Evolutionary conservation across 2,888 invertebrate species (phyloP).

Genomic region (Acronicta aceris): DNA sequence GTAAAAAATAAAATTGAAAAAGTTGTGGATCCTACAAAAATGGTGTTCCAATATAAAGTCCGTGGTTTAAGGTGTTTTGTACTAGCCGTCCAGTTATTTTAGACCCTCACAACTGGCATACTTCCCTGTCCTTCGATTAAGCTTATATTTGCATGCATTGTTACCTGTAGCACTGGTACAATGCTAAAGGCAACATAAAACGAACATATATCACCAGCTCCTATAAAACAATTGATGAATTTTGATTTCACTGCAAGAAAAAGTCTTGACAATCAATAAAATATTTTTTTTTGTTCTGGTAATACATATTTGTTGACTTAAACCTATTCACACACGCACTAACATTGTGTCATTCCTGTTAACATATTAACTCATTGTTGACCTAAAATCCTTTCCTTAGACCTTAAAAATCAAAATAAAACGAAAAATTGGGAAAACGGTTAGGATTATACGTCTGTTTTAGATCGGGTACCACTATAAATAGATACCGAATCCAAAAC

Average conservation of each 20-base stretch:
- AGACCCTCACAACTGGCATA: slow-evolving; percentile 73
- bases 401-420: slow-evolving; percentile 1
- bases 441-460: slow-evolving; percentile 54
- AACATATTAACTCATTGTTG: slow-evolving; percentile 59
- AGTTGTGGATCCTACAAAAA: slow-evolving; percentile 64
- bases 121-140: slow-evolving; percentile 84
- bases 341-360: slow-evolving; percentile 83
- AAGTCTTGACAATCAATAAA: no score
- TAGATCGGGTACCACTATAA: slow-evolving; percentile 47
- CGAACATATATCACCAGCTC: slow-evolving; percentile 61
- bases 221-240: background rate
- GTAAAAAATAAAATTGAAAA: slow-evolving; percentile 50
- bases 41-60: slow-evolving; percentile 62
- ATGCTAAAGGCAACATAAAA: slow-evolving; percentile 66
- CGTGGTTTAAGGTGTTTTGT: slow-evolving; percentile 51
- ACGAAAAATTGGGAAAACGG: background rate
- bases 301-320: slow-evolving; percentile 67
- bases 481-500: slow-evolving; percentile 65
- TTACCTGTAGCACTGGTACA: slow-evolving; percentile 62
- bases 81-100: slow-evolving; percentile 49
- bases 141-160: slow-evolving; percentile 80
- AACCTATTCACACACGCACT: slow-evolving; percentile 80
- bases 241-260: background rate
- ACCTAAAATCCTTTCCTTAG: slow-evolving; percentile 50
- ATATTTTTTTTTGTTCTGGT: slow-evolving; percentile 24